phyloP scores from a whole-genome alignment of 2,797 vertebrate genomes.

The Buceros bicornis region DNA sequence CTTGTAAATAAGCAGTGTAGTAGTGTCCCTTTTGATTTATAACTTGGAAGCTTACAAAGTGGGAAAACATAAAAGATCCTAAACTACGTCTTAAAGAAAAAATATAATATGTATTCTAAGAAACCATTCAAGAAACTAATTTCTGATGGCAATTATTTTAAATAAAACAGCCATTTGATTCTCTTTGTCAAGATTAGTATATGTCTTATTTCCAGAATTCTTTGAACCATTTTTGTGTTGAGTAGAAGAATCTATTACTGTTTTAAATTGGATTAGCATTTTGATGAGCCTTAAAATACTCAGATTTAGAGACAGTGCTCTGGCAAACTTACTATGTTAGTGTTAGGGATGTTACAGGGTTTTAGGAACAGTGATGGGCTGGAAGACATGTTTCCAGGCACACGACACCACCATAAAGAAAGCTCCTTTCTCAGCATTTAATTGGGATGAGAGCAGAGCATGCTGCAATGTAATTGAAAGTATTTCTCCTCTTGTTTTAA shows the following conservation, averaged over 20 bases:
- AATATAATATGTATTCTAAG: neutral
- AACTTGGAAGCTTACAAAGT: neutral
- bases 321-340: neutral
- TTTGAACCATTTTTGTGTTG: neutral
- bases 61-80: neutral
- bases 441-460: neutral
- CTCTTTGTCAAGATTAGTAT: neutral
- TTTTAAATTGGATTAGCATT: neutral
- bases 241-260: neutral
- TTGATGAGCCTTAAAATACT: neutral
- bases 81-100: neutral
- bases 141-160: neutral
- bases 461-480: neutral
- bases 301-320: neutral
- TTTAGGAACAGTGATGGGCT: neutral
- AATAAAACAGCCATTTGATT: neutral
- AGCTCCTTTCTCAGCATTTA: neutral
- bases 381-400: neutral
- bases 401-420: accelerated
- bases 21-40: neutral
- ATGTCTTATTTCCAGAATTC: neutral
- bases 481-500: neutral
- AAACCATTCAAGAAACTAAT: neutral
- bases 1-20: neutral
- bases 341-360: neutral